Base-by-base conservation (phyloP, 2,888 invertebrate genomes). In the Hirtodrosophila histrioides region DNA sequence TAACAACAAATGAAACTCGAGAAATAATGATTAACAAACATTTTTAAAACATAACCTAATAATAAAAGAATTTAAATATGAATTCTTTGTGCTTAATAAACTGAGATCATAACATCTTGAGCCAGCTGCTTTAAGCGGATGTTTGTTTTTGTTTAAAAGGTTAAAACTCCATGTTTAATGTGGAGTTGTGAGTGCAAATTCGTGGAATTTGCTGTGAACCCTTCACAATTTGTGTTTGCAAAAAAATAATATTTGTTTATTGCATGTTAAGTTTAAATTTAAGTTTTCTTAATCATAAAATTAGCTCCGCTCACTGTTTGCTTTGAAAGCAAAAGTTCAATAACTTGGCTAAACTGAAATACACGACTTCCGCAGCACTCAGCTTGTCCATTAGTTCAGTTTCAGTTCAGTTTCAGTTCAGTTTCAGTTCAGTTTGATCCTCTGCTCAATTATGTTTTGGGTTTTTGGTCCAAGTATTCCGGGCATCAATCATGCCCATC, bases 311-410 rank as follows among this genome's bases (percentile, higher is more conserved):
- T 35, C 24, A 45, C 53, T 51, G 69, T 73, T 66, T 53, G 65
- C 50, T 69, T 73, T 3, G 40, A 51, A 73, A 62, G 55, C 45
- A 31, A 74, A 66, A 75, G 75, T 71, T 75, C 75, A 75, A 71
- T 74, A 74, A 55, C 74, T 67, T 64, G 46, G 46, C 31, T 35
- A 51, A 55, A 36, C 36, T 12, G 54, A 39, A 40, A 35, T 57
- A 48, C 55, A 60, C 45, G 36, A 64, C 69, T 74, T 70, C 69
- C 64, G 69, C 40, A 46, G 68, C 72, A 49, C 49, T 70, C 37
- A 63, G 64, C 48, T 55, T 50, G n/a, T 17, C 54, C 61, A 73
- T 73, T 72, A 69, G 64, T 48, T 64, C n/a, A 40, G 27, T 27
- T 27, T 45, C 27, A 27, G 27, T 27, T 27, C 31, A 54, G 41